These are phyloP conservation scores for Melanerpes aurifrons DNA, from an alignment of 2,113 vertebrate species.

Conservation along the genomic window DNA sequence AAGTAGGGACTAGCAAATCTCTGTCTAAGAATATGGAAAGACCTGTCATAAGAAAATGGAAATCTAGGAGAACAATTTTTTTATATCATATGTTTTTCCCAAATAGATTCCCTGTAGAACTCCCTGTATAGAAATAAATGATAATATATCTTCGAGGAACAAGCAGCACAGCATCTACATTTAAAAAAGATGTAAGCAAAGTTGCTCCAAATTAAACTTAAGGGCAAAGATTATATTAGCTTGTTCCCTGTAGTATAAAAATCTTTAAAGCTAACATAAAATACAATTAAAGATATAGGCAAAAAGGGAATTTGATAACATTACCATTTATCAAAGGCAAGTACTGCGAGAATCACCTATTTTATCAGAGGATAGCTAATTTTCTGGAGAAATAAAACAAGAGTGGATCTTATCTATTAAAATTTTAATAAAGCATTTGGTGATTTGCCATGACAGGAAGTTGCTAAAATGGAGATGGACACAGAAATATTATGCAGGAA, in stretches of 20 bases:
- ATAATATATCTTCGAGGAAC: neutral
- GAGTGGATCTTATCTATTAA: neutral
- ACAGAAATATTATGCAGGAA: neutral
- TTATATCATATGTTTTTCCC: neutral
- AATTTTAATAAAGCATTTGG: neutral
- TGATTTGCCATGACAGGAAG: neutral
- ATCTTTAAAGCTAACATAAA: neutral
- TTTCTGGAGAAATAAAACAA: slow-evolving; percentile 7
- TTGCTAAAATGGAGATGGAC: neutral
- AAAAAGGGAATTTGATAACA: neutral
- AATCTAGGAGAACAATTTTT: neutral
- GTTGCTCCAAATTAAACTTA: neutral
- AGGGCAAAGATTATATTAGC: neutral
- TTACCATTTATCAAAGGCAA: neutral
- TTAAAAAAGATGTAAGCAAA: neutral
- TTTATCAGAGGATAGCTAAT: neutral
- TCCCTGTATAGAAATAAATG: neutral
- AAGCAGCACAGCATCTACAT: neutral
- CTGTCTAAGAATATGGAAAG: neutral
- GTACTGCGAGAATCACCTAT: neutral
- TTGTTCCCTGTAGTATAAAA: neutral
- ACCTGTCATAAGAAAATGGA: neutral
- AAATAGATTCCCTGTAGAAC: neutral
- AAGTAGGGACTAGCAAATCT: neutral
- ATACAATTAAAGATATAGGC: neutral